Evolutionary conservation across 2,888 invertebrate species (phyloP).

Genomic region (Stegophylla sp.): DNA sequence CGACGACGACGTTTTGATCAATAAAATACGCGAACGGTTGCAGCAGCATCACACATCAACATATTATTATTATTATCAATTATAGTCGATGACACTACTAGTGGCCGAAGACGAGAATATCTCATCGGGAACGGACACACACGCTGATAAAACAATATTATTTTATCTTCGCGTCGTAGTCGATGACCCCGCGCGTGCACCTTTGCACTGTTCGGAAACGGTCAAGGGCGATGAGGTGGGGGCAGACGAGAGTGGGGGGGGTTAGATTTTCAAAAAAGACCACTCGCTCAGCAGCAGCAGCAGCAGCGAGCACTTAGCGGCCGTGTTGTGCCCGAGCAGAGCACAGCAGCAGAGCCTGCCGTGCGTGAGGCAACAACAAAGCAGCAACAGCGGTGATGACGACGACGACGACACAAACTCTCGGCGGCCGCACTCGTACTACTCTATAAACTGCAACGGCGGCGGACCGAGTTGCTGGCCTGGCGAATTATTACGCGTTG

Average conservation of each 20-base stretch:
- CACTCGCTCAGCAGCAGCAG: background rate
- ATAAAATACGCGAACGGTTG: slow-evolving; percentile 29
- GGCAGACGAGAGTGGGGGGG: slow-evolving; percentile 7
- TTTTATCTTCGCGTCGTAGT: background rate
- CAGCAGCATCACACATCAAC: background rate
- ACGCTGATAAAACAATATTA: no score
- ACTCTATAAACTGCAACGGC: slow-evolving; percentile 37
- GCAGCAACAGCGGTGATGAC: background rate
- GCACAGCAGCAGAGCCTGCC: slow-evolving; percentile 20
- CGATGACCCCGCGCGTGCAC: slow-evolving; percentile 24
- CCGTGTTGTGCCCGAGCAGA: no score
- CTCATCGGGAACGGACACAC: background rate
- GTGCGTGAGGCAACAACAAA: background rate
- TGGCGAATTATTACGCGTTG: slow-evolving; percentile 1
- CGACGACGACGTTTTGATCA: slow-evolving; percentile 46
- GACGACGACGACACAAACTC: slow-evolving; percentile 41
- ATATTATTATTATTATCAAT: no score
- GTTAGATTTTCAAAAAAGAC: background rate
- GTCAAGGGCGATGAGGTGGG: no score
- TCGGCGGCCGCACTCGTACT: slow-evolving; percentile 44
- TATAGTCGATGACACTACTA: no score
- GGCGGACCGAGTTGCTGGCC: slow-evolving; percentile 19
- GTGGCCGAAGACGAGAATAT: background rate
- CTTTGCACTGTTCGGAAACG: no score
- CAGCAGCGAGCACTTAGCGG: background rate